phyloP scores from a whole-genome alignment of 2,797 vertebrate genomes.

The Gallinago stenura region DNA sequence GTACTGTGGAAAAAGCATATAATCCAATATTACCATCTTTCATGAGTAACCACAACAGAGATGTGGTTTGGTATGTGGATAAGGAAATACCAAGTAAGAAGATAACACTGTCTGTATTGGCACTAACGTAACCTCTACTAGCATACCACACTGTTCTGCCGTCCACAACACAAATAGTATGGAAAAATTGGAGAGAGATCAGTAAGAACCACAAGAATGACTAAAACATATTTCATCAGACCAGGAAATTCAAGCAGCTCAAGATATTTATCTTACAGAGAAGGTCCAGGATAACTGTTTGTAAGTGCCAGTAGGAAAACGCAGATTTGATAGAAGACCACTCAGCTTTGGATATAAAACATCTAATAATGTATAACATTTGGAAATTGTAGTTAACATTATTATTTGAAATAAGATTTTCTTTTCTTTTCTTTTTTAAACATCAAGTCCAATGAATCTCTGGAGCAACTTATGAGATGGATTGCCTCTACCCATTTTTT shows the following conservation, averaged over 20 bases:
- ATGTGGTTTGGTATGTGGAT: neutral
- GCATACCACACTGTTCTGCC: neutral
- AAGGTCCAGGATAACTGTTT: neutral
- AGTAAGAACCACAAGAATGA: neutral
- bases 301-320: neutral
- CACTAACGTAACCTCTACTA: neutral
- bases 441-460: neutral
- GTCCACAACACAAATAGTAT: neutral
- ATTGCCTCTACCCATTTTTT: neutral
- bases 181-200: neutral
- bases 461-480: neutral
- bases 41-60: neutral
- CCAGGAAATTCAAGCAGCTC: slow-evolving; percentile 13
- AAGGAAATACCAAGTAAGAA: neutral
- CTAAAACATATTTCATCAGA: neutral
- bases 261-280: neutral
- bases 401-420: neutral
- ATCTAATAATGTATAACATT: neutral
- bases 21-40: neutral
- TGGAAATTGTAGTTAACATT: neutral
- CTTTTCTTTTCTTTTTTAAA: neutral
- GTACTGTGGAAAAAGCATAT: neutral
- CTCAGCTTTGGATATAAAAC: neutral
- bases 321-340: neutral
- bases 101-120: neutral